Evolutionary conservation across 2,888 invertebrate species (phyloP).

Genomic region (Tridacna crocea): DNA sequence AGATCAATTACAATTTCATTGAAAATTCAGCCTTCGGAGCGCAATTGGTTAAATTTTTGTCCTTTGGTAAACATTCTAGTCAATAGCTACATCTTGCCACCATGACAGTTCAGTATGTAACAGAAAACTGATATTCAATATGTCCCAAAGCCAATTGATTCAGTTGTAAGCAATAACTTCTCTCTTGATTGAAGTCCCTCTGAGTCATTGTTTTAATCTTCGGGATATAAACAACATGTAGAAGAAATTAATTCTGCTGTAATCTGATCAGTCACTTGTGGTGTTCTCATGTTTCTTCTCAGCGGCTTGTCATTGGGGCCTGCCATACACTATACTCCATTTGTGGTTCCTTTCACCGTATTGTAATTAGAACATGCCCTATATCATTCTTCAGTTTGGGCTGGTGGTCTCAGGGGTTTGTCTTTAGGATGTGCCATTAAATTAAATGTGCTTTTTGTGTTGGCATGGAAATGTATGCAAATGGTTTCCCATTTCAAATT

Average conservation of each 20-base stretch:
- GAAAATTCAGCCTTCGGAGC: no score
- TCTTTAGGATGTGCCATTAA: no score
- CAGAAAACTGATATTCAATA: slow-evolving; percentile 16
- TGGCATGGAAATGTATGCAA: no score
- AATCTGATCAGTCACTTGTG: slow-evolving; percentile 18
- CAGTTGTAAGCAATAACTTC: slow-evolving; percentile 48
- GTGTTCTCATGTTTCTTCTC: slow-evolving; percentile 21
- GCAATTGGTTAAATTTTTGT: not conserved
- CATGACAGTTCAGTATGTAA: not conserved
- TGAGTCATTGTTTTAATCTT: slow-evolving; percentile 55
- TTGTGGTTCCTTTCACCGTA: slow-evolving; percentile 14
- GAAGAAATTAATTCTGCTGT: slow-evolving; percentile 20
- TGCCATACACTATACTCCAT: not conserved
- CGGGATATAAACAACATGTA: slow-evolving; percentile 38
- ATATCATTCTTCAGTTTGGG: not conserved
- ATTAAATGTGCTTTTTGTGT: no score
- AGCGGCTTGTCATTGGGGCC: slow-evolving; percentile 9
- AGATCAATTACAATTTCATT: no score
- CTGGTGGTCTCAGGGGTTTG: not conserved
- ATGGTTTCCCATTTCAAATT: no score
- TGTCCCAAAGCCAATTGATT: slow-evolving; percentile 41
- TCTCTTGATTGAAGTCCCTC: slow-evolving; percentile 40
- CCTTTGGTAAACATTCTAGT: not conserved
- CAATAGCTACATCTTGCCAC: not conserved
- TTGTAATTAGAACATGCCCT: slow-evolving; percentile 12